Base-by-base conservation (phyloP, 2,113 vertebrate species). In the Eulacestoma nigropectus region DNA sequence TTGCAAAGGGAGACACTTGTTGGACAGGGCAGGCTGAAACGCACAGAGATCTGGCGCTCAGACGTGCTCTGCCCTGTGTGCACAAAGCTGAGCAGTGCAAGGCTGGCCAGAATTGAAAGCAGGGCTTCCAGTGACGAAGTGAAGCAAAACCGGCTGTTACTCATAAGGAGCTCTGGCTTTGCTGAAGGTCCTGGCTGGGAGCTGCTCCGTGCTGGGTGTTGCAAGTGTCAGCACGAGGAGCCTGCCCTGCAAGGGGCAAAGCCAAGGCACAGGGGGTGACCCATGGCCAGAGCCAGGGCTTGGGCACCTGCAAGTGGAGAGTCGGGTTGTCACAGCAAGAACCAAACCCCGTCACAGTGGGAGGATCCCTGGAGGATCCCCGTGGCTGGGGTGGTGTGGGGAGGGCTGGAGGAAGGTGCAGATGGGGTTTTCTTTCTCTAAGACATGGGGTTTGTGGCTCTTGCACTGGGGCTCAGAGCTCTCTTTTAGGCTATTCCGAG, bases 361-460 rank as follows among this genome's bases (percentile, higher is more conserved):
- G n/a, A 80, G 35, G 30, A 39, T 41, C 35, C 33, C 22, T 39
- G 37, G 39, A 93, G 79, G 33, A 82, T 44, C 22, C 9, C 5
- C 3, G 2, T 15, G 18, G 4, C 59, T 87, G 50, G 19, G 19
- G 17, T 27, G 10, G 21, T 13, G 14, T 25, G 23, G 50, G 8
- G 29, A 79, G 17, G 37, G 39, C 27, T 69, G 37, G 18, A 25
- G 3, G 10, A 35, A 18, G 2, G 15, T 21, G 39, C 1, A 18
- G 39, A 20, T 21, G 25, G n/a, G 4, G 5, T 57, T 81, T 94
- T 80, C 32, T 76, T 17, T 20, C 25, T 50, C 41, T 37, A n/a
- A 0, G 8, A 7, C 0, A 0, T 1, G 4, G 3, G 7, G 7
- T 46, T 52, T 77, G 55, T 62, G 46, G 41, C 17, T 84, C 21